Evolutionary conservation across 2,113 vertebrate genomes (phyloP), one percentile per base, ranked within the genome.

Genomic region (Bujurquina vittata): DNA sequence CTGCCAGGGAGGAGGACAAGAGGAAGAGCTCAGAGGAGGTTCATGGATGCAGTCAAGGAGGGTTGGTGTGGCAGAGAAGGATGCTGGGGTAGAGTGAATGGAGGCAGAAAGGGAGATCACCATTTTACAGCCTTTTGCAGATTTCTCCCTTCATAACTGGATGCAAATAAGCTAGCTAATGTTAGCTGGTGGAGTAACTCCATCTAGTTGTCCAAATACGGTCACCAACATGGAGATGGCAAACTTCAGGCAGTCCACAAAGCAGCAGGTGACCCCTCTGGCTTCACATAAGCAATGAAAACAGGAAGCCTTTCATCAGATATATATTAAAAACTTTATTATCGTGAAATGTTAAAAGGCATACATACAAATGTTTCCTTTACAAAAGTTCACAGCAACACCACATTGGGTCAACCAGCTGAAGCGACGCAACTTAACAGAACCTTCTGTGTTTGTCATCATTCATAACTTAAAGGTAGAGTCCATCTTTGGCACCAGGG

Each of bases 301-400:
- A 75, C 65, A 65, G 10, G 79, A 61, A 43, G 31, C 35, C 26
- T 6, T 89, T 90, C 89, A 74, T 82, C 79, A 89, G 88, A 92
- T 91, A 96, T 96, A 96, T 96, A 96, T 96, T 96, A 96, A 94
- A 69, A 81, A 90, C 91, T 96, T 95, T 95, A 94, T 95, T 89
- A 92, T 87, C 93, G 88, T 91, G 93, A 96, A 95, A 96, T 95
- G 93, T 94, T 94, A 94, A n/a, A n/a, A 92, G 94, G 91, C 89
- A 90, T 87, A 95, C 92, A 94, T 91, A 93, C 92, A 94, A 91
- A 91, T 81, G 87, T 84, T 90, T 93, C 92, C 91, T 91, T 91
- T 93, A 90, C 87, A 93, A 94, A 94, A 89, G 91, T 94, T 95
- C 94, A 95, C 94, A 95, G 95, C 94, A 95, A 95, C 91, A 81